Percentiles rank a stretch among this genome's conserved stretches.
These are phyloP conservation scores for Tetraodon nigroviridis DNA, from an alignment of 2,113 vertebrate genomes.

Conservation along the genomic window DNA sequence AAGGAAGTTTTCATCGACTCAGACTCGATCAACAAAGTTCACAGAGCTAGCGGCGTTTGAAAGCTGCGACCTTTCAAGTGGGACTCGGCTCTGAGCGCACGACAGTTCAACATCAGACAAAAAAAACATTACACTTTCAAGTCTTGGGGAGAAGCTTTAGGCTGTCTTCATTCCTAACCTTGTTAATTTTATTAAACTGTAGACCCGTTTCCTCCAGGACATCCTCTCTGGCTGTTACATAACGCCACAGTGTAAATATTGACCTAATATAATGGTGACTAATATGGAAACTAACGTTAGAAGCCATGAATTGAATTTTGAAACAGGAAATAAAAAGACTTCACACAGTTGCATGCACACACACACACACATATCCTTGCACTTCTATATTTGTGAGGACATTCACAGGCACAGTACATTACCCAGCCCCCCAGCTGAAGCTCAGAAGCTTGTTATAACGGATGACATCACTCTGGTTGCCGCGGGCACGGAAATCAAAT, in stretches of 20 bases:
- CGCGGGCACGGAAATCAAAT: constrained; percentile 48
- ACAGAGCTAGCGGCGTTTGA: background rate
- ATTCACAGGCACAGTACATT: too few species aligned
- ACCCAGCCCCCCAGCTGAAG: too few species aligned
- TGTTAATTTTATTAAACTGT: background rate
- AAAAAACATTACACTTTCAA: constrained; percentile 6
- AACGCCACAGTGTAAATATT: constrained; percentile 14
- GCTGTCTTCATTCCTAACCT: background rate
- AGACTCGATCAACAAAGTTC: background rate
- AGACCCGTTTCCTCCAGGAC: background rate
- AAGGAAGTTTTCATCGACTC: background rate
- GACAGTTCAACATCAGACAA: background rate
- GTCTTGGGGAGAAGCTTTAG: background rate
- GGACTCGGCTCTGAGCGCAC: background rate
- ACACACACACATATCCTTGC: background rate
- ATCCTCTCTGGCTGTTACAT: constrained; percentile 7
- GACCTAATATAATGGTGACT: background rate
- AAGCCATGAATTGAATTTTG: too few species aligned
- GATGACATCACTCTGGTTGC: constrained; percentile 38
- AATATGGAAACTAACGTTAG: too few species aligned
- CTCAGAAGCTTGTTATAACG: constrained; percentile 39
- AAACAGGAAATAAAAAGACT: too few species aligned
- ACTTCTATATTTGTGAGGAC: too few species aligned
- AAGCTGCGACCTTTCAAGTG: background rate
- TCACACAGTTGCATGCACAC: background rate